A percentile compares a stretch with the other conserved stretches of the same genome.
Evolutionary conservation across 2,888 invertebrate genomes (phyloP).

Genomic region (Sesia apiformis): DNA sequence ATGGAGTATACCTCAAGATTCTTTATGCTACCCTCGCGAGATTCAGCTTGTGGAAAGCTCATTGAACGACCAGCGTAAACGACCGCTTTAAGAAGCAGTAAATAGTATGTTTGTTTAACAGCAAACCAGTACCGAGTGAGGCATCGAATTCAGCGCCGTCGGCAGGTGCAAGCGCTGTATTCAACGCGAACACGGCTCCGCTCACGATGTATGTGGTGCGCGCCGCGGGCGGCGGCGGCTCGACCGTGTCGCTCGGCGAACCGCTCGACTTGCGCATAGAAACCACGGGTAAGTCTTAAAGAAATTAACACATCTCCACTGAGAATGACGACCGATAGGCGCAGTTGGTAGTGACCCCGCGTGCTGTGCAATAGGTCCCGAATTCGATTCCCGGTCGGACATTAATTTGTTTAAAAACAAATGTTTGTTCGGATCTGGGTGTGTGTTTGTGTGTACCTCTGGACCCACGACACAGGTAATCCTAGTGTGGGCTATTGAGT

Average conservation of each 20-base stretch:
- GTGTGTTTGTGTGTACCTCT: too few relatives aligned
- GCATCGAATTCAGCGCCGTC: constrained; percentile 12
- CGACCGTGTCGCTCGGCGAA: constrained; percentile 56
- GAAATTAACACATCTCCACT: too few relatives aligned
- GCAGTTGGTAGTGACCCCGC: too few relatives aligned
- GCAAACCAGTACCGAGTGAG: constrained; percentile 13
- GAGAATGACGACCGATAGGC: too few relatives aligned
- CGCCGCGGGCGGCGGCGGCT: constrained; percentile 19
- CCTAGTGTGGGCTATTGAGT: too few relatives aligned
- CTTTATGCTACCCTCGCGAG: too few relatives aligned
- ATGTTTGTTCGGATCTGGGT: too few relatives aligned
- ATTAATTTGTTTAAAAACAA: too few relatives aligned
- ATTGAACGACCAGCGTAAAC: not conserved
- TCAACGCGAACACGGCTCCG: constrained; percentile 34
- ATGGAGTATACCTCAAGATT: too few relatives aligned
- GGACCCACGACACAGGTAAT: too few relatives aligned
- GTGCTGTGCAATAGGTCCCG: too few relatives aligned
- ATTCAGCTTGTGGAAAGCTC: not conserved
- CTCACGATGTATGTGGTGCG: constrained; percentile 59
- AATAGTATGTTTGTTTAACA: not conserved
- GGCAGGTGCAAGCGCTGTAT: constrained; percentile 53
- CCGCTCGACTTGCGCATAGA: constrained; percentile 55
- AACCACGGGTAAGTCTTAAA: constrained; percentile 32
- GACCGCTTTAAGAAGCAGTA: not conserved
- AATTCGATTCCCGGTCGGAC: too few relatives aligned